Evolutionary conservation across 1,140 invertebrate genomes (phyloP).

Genomic region (Eufriesea mexicana): DNA sequence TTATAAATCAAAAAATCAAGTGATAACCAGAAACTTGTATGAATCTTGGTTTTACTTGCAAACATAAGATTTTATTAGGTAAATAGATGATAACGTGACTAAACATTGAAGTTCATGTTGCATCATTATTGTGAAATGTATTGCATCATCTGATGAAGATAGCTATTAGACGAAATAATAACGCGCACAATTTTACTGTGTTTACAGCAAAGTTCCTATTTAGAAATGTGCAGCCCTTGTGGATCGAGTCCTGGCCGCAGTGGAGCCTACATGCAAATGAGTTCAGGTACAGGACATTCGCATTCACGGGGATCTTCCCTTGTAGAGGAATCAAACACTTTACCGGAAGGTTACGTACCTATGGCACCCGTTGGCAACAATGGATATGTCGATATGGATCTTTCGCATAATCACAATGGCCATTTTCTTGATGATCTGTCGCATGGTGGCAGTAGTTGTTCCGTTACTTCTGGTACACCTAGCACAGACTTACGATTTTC

Average conservation of each 20-base stretch:
- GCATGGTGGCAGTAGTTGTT: slow-evolving; percentile 85
- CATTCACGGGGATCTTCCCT: slow-evolving; percentile 78
- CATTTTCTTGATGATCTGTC: slow-evolving; percentile 83
- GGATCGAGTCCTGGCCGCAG: slow-evolving; percentile 79
- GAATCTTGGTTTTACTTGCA: neutral
- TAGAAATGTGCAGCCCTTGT: slow-evolving; percentile 84
- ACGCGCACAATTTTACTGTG: slow-evolving; percentile 6
- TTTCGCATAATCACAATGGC: slow-evolving; percentile 75
- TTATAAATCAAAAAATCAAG: neutral
- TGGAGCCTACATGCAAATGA: slow-evolving; percentile 84
- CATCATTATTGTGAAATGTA: slow-evolving; percentile 1
- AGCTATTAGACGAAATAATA: slow-evolving; percentile 16
- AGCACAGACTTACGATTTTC: slow-evolving; percentile 85
- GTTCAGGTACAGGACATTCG: slow-evolving; percentile 78
- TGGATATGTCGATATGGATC: slow-evolving; percentile 87
- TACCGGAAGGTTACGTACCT: slow-evolving; percentile 85
- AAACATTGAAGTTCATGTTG: neutral
- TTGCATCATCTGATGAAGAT: neutral
- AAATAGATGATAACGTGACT: neutral
- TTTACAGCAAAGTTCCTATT: slow-evolving; percentile 81
- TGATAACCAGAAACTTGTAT: neutral
- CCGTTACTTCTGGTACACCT: slow-evolving; percentile 88
- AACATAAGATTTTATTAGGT: neutral
- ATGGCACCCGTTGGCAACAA: slow-evolving; percentile 84
- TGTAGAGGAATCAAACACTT: slow-evolving; percentile 70